phyloP scores from a whole-genome alignment of 2,888 invertebrate genomes.

The Trilocha varians region DNA sequence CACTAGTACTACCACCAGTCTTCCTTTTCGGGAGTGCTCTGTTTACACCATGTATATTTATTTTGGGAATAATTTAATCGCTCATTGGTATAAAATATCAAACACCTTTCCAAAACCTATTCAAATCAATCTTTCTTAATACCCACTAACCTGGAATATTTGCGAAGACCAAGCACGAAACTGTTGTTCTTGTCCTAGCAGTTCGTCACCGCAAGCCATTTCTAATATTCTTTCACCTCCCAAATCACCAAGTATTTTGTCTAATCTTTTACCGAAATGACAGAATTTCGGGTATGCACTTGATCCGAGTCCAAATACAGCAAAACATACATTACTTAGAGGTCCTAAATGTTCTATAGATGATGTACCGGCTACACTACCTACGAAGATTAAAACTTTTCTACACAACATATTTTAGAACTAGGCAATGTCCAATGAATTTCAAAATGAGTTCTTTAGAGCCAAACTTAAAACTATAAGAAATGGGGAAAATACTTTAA shows the following conservation, averaged over 20 bases:
- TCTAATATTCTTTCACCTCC: slow-evolving; percentile 90
- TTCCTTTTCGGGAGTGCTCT: too few species aligned
- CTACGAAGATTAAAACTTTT: too few species aligned
- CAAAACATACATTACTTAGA: slow-evolving; percentile 91
- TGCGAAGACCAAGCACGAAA: slow-evolving; percentile 92
- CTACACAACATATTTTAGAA: too few species aligned
- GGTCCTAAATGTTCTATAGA: slow-evolving; percentile 89
- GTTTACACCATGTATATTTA: too few species aligned
- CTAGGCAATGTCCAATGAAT: too few species aligned
- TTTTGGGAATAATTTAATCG: too few species aligned
- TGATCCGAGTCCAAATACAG: slow-evolving; percentile 94
- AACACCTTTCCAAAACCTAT: neutral
- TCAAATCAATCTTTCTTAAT: neutral
- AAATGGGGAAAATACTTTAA: too few species aligned
- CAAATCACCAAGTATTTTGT: slow-evolving; percentile 88
- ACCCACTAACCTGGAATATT: slow-evolving; percentile 81
- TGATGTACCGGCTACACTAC: slow-evolving; percentile 80
- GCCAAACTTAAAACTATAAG: too few species aligned
- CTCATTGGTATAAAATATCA: neutral
- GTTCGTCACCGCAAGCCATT: slow-evolving; percentile 90
- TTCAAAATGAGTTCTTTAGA: too few species aligned
- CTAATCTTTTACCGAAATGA: slow-evolving; percentile 93
- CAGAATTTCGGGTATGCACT: slow-evolving; percentile 98
- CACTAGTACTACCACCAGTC: too few species aligned
- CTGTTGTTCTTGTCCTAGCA: slow-evolving; percentile 95